A percentile compares a stretch with the other conserved stretches of the same genome.
These are phyloP conservation scores for Camponotus pennsylvanicus DNA, from an alignment of 1,140 invertebrate genomes.

Conservation along the genomic window DNA sequence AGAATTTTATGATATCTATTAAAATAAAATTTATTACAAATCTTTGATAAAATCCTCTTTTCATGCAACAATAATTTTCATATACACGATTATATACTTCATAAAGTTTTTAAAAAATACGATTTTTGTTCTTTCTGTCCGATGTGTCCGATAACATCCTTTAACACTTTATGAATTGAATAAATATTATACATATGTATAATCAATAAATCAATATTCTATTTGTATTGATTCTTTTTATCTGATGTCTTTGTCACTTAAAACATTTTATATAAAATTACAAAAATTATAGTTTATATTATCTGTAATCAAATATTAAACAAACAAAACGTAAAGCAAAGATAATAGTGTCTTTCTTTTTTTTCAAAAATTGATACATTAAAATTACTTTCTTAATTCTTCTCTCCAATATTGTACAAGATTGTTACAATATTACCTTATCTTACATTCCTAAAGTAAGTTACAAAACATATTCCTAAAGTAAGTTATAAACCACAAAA, in stretches of 20 bases:
- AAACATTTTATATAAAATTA: not conserved
- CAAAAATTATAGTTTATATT: not conserved
- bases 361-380: not conserved
- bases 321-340: not conserved
- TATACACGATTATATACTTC: not conserved
- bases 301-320: not conserved
- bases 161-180: not conserved
- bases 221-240: not conserved
- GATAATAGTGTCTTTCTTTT: not conserved
- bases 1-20: not conserved
- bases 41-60: not conserved
- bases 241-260: not conserved
- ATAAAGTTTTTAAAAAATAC: not conserved
- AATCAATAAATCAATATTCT: not conserved
- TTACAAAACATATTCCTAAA: not conserved
- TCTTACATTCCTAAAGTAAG: not conserved
- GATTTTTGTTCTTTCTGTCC: not conserved
- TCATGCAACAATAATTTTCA: not conserved
- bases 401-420: not conserved
- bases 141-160: not conserved
- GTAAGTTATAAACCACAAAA: not conserved
- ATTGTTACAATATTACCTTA: not conserved
- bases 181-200: not conserved
- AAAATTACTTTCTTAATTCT: conserved; percentile 4
- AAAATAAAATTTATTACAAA: not conserved